These are phyloP conservation scores for Thripadectes ignobilis DNA, from an alignment of 2,797 vertebrate genomes.

Conservation along the genomic window DNA sequence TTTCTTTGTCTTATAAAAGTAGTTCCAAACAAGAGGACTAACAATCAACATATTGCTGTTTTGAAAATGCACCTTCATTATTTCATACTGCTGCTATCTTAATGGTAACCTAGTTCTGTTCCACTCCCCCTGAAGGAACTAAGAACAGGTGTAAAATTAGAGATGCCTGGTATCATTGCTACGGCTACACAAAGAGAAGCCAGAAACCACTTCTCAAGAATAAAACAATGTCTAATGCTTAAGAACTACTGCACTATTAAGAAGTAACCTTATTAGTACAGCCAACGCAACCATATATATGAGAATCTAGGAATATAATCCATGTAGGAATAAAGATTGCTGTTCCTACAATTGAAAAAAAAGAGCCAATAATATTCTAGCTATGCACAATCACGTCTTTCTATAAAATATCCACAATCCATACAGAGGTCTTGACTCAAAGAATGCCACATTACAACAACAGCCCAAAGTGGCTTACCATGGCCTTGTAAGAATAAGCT, in stretches of 20 bases:
- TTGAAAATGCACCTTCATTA: not conserved
- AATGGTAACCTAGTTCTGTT: not conserved
- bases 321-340: not conserved
- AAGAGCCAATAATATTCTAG: not conserved
- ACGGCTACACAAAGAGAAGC: not conserved
- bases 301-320: not conserved
- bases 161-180: not conserved
- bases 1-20: not conserved
- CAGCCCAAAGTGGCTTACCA: not conserved
- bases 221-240: not conserved
- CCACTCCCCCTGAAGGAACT: not conserved
- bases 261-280: not conserved
- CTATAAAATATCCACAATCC: not conserved
- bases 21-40: not conserved
- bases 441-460: not conserved
- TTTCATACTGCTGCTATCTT: rapidly evolving
- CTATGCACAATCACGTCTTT: not conserved
- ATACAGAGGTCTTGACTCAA: not conserved
- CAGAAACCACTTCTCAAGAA: not conserved
- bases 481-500: not conserved
- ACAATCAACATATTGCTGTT: not conserved
- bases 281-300: not conserved
- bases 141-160: not conserved
- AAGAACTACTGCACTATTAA: not conserved
- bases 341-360: not conserved